Evolutionary conservation across 2,113 vertebrate genomes (phyloP), one percentile per base, ranked within the genome.

Genomic region (Maylandia zebra): DNA sequence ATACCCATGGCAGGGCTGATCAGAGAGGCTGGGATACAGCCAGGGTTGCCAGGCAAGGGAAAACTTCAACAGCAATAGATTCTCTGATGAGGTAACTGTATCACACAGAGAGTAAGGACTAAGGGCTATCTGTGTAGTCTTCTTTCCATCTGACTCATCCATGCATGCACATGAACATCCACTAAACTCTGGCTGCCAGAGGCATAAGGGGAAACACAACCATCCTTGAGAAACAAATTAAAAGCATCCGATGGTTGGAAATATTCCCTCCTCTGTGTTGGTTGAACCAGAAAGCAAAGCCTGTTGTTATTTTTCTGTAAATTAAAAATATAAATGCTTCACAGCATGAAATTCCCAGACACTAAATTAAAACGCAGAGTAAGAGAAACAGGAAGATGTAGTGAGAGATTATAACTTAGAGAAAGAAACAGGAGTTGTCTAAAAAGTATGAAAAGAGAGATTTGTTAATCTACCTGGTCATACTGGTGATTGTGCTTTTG

Each of bases 321-420:
- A 94, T 94, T 79, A 88, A 61, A 92, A 91, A 93, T 83, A 83
- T 22, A 66, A 90, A 87, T 83, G 16, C 64, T 82, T 82, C 83
- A 50, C 76, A n/a, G 5, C 86, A 78, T 71, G 34, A 59, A 55
- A 88, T 89, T 94, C 91, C 84, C 85, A 93, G 91, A 91, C 89
- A 5, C 83, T 53, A 94, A 94, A 95, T 95, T 93, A 93, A 89
- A 93, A 85, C 90, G 88, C 17, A 69, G 64, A 90, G 56, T 50
- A 79, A 76, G 87, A 89, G 56, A 88, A 89, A 89, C 87, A 86
- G 85, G 91, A 92, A 84, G 85, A 92, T 90, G 64, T 0, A 9
- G 27, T 13, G 27, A 34, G 27, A 78, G 14, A 78, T 52, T 78
- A 93, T 83, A 91, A 27, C 19, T 90, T 90, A 55, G 69, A 71